Conservation (phyloP, 2,888 invertebrate species). For the Pteria penguin region DNA sequence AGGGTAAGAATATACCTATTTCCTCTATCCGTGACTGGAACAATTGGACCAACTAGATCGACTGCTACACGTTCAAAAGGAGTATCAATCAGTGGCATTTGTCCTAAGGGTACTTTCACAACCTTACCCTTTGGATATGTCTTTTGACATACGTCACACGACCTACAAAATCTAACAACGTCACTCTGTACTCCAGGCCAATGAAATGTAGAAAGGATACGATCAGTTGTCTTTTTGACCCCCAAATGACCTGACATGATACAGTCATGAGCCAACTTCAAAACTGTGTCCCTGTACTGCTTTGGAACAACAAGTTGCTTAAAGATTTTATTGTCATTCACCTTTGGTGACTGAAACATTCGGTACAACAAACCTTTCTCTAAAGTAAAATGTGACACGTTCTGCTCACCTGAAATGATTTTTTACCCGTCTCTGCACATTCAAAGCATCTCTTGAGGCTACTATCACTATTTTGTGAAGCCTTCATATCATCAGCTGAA, state of each 20-base stretch:
- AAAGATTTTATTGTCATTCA: constrained; percentile 11
- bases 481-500: not conserved
- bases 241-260: constrained; percentile 45
- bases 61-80: constrained; percentile 49
- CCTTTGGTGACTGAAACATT: not conserved
- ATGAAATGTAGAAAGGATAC: constrained; percentile 42
- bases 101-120: constrained; percentile 36
- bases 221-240: constrained; percentile 34
- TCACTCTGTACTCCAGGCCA: constrained; percentile 47
- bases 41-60: constrained; percentile 50
- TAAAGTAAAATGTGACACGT: not conserved
- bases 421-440: not conserved
- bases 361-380: constrained; percentile 14
- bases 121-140: constrained; percentile 42
- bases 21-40: constrained; percentile 17
- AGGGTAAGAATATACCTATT: too few species aligned
- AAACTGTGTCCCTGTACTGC: constrained; percentile 28
- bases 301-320: constrained; percentile 41
- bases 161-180: constrained; percentile 35
- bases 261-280: constrained; percentile 50
- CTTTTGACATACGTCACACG: constrained; percentile 40
- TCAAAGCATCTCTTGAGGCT: not conserved
- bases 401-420: not conserved
- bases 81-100: constrained; percentile 52
- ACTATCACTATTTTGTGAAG: constrained; percentile 3